Base-by-base conservation (phyloP, 1,140 invertebrate genomes). In the Drosophila nigromelanica region DNA sequence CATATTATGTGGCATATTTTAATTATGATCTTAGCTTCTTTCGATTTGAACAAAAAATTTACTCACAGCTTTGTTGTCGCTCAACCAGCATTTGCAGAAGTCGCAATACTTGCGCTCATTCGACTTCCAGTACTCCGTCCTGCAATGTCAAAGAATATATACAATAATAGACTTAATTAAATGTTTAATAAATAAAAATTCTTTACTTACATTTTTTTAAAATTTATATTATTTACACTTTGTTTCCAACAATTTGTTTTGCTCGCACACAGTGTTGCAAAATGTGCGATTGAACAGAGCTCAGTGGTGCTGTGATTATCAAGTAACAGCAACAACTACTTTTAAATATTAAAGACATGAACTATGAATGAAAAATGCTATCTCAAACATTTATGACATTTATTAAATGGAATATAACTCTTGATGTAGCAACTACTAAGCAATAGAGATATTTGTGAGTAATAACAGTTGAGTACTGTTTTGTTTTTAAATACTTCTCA, bases 101-200 rank as follows among this genome's bases (percentile, higher is more conserved):
- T 99, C 98, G 90, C 98, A 99, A 92, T 96, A 99, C 92, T 99
- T 99, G 60, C 97, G 95, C 0, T 96, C 96, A 78, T 98, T 96
- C 30, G 98, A 99, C 92, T 98, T 98, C 98, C 98, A 99, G 92
- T 98, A 99, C 81, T 99, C 98, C 6, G 98, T 96, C 98, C 96
- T 97, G 80, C 15, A 93, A 93, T 74, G n/a, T 1, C 5, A n/a
- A 18, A 30, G 18, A 12, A 40, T 27, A 18, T 7, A 7, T 2
- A 12, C 14, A 30, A 3, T 27, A 37, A 15, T 35, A 11, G 14
- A 4, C 0, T 5, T 14, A 52, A 35, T 6, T 6, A 30, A n/a
- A 7, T 18, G 15, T 11, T 35, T 12, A 45, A 45, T 27, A 10
- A 11, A 33, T 56, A 7, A 0, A 30, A 58, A 8, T 55, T 27